Percentiles rank a stretch among this genome's conserved stretches.
phyloP scores from a whole-genome alignment of 2,797 vertebrate species.

The Girardinus metallicus region DNA sequence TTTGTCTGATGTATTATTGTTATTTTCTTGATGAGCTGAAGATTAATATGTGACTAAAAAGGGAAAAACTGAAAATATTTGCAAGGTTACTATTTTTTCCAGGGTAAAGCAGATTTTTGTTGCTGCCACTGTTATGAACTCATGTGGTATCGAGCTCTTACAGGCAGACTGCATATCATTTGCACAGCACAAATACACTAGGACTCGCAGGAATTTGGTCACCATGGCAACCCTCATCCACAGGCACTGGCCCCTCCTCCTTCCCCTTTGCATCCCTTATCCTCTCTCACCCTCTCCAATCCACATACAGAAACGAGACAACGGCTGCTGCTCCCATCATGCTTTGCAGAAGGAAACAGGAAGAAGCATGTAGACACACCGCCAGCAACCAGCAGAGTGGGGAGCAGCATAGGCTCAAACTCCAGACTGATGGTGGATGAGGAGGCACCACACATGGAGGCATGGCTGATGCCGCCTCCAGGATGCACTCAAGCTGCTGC shows the following conservation, averaged over 20 bases:
- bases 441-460: conserved; percentile 35
- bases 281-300: conserved; percentile 41
- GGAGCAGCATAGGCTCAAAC: conserved; percentile 7
- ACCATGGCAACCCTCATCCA: conserved; percentile 53
- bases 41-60: not conserved
- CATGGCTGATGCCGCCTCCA: conserved; percentile 45
- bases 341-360: conserved; percentile 71
- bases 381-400: conserved; percentile 25
- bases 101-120: not conserved
- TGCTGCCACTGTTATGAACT: not conserved
- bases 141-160: too few relatives aligned
- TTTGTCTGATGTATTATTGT: not conserved
- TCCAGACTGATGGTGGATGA: conserved; percentile 38
- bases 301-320: not conserved
- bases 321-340: conserved; percentile 65
- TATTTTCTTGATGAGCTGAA: not conserved
- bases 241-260: conserved; percentile 19
- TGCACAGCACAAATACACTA: conserved; percentile 5
- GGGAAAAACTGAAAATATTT: not conserved
- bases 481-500: conserved; percentile 29
- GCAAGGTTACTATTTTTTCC: not conserved
- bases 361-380: conserved; percentile 44
- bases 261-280: conserved; percentile 13
- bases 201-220: conserved; percentile 24
- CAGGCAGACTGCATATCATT: not conserved